A percentile compares a stretch with the other conserved stretches of the same genome.
These are phyloP conservation scores for Pammene aurita DNA, from an alignment of 2,888 invertebrate genomes.

Conservation along the genomic window DNA sequence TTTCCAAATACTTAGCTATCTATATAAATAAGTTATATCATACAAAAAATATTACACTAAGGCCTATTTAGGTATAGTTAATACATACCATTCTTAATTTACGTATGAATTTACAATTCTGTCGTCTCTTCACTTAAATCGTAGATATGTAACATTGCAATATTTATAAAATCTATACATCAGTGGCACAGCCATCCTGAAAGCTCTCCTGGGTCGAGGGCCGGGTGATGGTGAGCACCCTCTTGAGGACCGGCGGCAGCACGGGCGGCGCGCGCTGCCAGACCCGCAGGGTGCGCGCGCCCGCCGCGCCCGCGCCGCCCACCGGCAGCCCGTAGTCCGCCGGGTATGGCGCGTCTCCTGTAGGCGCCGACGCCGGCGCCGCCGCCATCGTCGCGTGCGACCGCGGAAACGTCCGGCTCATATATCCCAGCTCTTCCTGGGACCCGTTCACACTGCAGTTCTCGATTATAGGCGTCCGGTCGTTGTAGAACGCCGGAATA, in stretches of 20 bases:
- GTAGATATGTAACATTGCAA: slow-evolving; percentile 58
- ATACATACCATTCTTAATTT: slow-evolving; percentile 68
- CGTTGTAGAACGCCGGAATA: slow-evolving; percentile 85
- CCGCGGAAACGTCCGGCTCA: slow-evolving; percentile 85
- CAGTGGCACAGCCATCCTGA: slow-evolving; percentile 96
- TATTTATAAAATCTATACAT: slow-evolving; percentile 85
- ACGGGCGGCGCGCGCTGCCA: slow-evolving; percentile 95
- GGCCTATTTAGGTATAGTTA: slow-evolving; percentile 68
- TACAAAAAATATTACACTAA: slow-evolving; percentile 81
- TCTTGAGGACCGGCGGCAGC: slow-evolving; percentile 92
- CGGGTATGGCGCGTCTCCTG: slow-evolving; percentile 84
- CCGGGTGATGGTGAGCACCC: slow-evolving; percentile 91
- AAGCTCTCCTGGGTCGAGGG: slow-evolving; percentile 96
- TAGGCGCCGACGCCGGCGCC: slow-evolving; percentile 80
- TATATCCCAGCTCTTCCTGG: slow-evolving; percentile 84
- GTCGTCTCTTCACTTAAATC: slow-evolving; percentile 52
- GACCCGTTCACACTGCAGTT: slow-evolving; percentile 83
- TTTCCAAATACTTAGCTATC: slow-evolving; percentile 64
- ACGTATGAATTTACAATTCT: slow-evolving; percentile 64
- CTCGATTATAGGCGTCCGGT: slow-evolving; percentile 89
- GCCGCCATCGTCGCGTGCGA: slow-evolving; percentile 68
- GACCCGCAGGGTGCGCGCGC: slow-evolving; percentile 90
- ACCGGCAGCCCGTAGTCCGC: slow-evolving; percentile 91
- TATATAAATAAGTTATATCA: slow-evolving; percentile 82
- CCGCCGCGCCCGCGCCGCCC: slow-evolving; percentile 83